These are phyloP conservation scores for Proisotoma minuta DNA, from an alignment of 2,888 invertebrate species.

Conservation along the genomic window DNA sequence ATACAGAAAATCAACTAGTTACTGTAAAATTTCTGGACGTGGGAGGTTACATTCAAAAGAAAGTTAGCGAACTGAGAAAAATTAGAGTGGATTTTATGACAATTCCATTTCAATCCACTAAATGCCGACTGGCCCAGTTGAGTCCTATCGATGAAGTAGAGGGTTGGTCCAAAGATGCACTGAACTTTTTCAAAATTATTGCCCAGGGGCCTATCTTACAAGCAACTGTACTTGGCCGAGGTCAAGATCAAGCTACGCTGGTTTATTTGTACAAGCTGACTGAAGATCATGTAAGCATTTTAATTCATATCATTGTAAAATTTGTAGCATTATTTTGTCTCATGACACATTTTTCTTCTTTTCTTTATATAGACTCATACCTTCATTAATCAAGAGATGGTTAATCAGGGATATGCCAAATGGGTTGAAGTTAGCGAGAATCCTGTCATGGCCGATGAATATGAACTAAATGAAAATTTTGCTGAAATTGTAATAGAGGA, in stretches of 20 bases:
- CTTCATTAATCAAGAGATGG: constrained; percentile 77
- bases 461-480: constrained; percentile 24
- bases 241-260: constrained; percentile 66
- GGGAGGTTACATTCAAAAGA: constrained; percentile 82
- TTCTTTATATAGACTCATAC: constrained; percentile 32
- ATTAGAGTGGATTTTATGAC: constrained; percentile 89
- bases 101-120: constrained; percentile 94
- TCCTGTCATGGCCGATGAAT: constrained; percentile 12
- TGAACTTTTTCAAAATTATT: constrained; percentile 69
- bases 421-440: constrained; percentile 55
- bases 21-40: constrained; percentile 87
- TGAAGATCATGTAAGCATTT: constrained; percentile 63
- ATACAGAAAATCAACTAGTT: constrained; percentile 60
- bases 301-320: neutral
- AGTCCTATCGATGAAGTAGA: constrained; percentile 61
- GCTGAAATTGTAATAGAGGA: constrained; percentile 15
- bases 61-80: constrained; percentile 74
- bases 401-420: constrained; percentile 74
- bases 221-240: constrained; percentile 81
- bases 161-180: constrained; percentile 72
- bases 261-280: constrained; percentile 74
- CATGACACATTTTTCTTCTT: neutral
- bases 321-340: neutral
- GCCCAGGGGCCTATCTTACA: constrained; percentile 78
- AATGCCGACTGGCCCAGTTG: constrained; percentile 87